Percentiles rank a stretch among this genome's conserved stretches.
phyloP scores from a whole-genome alignment of 2,113 vertebrate genomes.

The Centropristis striata region DNA sequence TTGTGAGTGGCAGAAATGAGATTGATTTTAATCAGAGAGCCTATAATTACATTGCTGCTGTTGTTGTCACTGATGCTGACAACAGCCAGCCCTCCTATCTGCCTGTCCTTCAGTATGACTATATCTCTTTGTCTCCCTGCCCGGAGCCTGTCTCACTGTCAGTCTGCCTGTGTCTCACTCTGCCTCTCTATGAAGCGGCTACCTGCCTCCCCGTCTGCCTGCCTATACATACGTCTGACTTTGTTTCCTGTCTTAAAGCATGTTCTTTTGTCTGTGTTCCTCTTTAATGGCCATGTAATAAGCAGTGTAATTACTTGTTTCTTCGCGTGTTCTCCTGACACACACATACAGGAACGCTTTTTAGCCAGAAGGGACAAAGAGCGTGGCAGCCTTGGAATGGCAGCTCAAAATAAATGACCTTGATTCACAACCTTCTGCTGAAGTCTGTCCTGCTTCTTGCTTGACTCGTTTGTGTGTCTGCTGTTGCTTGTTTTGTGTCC shows the following conservation, averaged over 20 bases:
- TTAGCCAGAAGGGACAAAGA: conserved; percentile 28
- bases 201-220: conserved; percentile 43
- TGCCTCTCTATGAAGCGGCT: conserved; percentile 24
- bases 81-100: conserved; percentile 70
- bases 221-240: background rate
- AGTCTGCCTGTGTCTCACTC: conserved; percentile 45
- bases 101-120: conserved; percentile 67
- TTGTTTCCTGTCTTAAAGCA: conserved; percentile 17
- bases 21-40: conserved; percentile 81
- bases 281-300: conserved; percentile 18
- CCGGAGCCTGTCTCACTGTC: conserved; percentile 53
- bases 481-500: conserved; percentile 20
- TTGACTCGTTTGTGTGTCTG: conserved; percentile 19
- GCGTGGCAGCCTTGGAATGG: conserved; percentile 20
- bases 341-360: background rate
- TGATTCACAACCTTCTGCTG: conserved; percentile 36
- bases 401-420: conserved; percentile 49
- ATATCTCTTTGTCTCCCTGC: conserved; percentile 65
- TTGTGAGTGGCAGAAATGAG: conserved; percentile 76
- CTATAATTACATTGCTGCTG: conserved; percentile 76
- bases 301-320: conserved; percentile 22
- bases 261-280: conserved; percentile 14
- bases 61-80: conserved; percentile 73
- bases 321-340: conserved; percentile 17
- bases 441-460: conserved; percentile 29